Evolutionary conservation across 2,113 vertebrate genomes (phyloP).

Genomic region (Trichechus manatus): DNA sequence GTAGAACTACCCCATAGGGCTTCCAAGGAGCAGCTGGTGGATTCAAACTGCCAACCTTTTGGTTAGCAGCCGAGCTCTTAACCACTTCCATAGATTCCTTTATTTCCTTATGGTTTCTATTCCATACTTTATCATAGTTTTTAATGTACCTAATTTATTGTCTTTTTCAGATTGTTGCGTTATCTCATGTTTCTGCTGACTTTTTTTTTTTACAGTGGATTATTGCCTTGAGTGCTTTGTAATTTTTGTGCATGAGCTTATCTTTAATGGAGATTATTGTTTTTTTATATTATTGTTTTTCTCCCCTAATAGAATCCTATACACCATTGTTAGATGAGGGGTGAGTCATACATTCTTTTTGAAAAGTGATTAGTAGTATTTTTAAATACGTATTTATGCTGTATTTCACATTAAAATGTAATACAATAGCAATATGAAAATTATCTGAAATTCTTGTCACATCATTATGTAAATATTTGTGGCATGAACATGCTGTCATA

Average conservation of each 20-base stretch:
- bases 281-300: not conserved
- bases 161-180: not conserved
- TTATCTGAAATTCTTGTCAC: not conserved
- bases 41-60: no score
- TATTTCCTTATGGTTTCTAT: not conserved
- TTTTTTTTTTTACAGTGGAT: not conserved
- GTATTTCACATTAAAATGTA: not conserved
- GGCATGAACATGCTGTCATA: not conserved
- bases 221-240: not conserved
- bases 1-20: no score
- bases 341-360: not conserved
- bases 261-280: not conserved
- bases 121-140: not conserved
- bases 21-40: no score
- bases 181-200: not conserved
- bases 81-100: not conserved
- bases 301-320: not conserved
- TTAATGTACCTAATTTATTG: not conserved
- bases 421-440: not conserved
- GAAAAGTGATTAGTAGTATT: not conserved
- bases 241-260: not conserved
- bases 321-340: not conserved
- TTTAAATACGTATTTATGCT: not conserved
- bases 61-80: no score
- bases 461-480: not conserved